These are phyloP conservation scores for Lycodopsis pacificus DNA, from an alignment of 2,797 vertebrate species.

Conservation along the genomic window DNA sequence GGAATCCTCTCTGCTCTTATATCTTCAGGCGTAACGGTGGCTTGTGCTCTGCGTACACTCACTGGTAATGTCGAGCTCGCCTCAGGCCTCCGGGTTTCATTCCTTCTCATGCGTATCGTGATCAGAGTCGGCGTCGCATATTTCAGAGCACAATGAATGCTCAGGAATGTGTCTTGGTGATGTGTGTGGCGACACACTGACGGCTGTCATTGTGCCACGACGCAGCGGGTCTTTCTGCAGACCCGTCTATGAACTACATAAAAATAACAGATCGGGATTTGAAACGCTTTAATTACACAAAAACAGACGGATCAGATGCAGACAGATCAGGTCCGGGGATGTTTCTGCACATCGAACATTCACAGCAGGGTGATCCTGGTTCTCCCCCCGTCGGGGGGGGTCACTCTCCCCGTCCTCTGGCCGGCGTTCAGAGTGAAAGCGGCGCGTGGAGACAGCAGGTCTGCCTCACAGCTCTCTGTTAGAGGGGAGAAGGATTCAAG, in stretches of 20 bases:
- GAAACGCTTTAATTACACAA: conserved; percentile 4
- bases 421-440: conserved; percentile 60
- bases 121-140: conserved; percentile 11
- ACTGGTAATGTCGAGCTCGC: neutral
- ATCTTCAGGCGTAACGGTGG: neutral
- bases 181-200: conserved; percentile 9
- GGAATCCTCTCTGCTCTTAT: neutral
- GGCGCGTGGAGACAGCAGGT: conserved; percentile 68
- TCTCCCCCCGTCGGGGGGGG: conserved; percentile 16
- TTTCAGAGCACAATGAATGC: conserved; percentile 5
- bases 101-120: conserved; percentile 1
- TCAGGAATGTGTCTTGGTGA: conserved; percentile 23
- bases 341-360: neutral
- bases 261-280: neutral
- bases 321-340: neutral
- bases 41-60: neutral
- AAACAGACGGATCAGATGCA: neutral
- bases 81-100: neutral
- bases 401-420: conserved; percentile 66
- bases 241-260: neutral
- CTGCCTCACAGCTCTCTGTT: conserved; percentile 67
- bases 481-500: conserved; percentile 53
- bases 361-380: conserved; percentile 6
- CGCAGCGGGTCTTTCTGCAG: neutral
- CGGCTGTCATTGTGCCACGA: neutral